Base-by-base conservation (phyloP, 2,797 vertebrate genomes). In the Myotis pilosus region DNA sequence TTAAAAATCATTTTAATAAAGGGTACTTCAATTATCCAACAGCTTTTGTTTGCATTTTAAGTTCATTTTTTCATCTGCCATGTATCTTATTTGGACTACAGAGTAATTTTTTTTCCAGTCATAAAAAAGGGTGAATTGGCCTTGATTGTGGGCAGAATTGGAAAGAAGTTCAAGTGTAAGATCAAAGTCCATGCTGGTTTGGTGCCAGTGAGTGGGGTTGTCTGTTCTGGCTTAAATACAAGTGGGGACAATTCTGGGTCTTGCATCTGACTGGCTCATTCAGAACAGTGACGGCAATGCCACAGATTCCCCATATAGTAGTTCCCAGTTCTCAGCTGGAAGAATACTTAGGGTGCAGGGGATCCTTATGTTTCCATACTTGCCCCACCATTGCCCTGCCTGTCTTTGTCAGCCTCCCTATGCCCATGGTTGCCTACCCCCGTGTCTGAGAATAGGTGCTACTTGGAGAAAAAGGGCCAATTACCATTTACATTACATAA, bases 1-100 rank as follows among this genome's bases (percentile, higher is more conserved):
- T 87, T 62, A 71, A 90, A 90, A 64, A 25, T 19, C 71, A 66
- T 84, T 87, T 82, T 68, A 82, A 74, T 60, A 79, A 86, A 47
- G 47, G 15, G 1, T 25, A 23, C 86, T 71, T 75, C 57, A 69
- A 75, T 28, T 25, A 81, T 36, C 12, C 55, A 85, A 44, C 25
- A 68, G 8, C 11, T 28, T 81, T 86, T 91, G 15, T 51, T 85
- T 84, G n/a, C 74, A 94, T 64, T 79, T 79, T 44, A 84, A 79
- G 64, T 90, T 82, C 8, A 64, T 68, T 87, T 92, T 28, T 69
- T 78, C 83, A 33, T 68, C 41, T 44, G n/a, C n/a, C 66, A 47
- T 13, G 6, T 41, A 62, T 64, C 76, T 69, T 75, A 75, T 80
- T 89, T 92, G 36, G n/a, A 87, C 22, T 36, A 41, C 13, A 15